These are phyloP conservation scores for Meda fulgida DNA, from an alignment of 2,797 vertebrate genomes.

Conservation along the genomic window DNA sequence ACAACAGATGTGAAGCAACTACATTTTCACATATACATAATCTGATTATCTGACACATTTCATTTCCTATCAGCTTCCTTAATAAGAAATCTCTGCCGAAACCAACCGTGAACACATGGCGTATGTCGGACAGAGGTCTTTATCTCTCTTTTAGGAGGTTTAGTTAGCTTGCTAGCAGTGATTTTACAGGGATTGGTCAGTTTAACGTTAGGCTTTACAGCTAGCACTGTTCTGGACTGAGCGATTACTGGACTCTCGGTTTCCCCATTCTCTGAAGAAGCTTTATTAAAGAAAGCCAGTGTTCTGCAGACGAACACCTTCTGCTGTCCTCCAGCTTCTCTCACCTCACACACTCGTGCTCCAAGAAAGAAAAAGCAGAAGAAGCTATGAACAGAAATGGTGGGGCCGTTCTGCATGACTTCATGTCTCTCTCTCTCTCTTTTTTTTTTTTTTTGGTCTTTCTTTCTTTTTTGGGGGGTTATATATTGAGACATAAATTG, in stretches of 20 bases:
- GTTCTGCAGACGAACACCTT: not conserved
- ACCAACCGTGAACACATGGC: not conserved
- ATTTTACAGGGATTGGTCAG: not conserved
- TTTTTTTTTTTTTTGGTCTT: not conserved
- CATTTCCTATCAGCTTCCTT: conserved; percentile 2
- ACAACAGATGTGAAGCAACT: conserved; percentile 7
- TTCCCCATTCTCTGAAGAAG: not conserved
- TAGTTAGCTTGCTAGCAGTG: not conserved
- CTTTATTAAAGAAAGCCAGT: not conserved
- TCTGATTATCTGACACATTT: conserved; percentile 26
- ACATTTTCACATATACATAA: not conserved
- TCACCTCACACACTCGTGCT: conserved; percentile 1
- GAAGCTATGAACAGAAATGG: not conserved
- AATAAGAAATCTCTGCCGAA: not conserved
- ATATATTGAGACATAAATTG: conserved; percentile 24
- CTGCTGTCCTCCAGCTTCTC: conserved; percentile 8
- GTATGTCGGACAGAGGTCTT: not conserved
- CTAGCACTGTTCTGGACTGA: no score
- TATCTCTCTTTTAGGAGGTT: not conserved
- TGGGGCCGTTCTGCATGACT: not conserved
- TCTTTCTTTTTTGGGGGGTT: not conserved
- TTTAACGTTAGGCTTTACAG: not conserved
- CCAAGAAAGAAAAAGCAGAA: not conserved
- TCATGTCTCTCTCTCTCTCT: not conserved
- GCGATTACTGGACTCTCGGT: not conserved